A percentile compares a stretch with the other conserved stretches of the same genome.
These are phyloP conservation scores for Hippoglossus stenolepis DNA, from an alignment of 2,113 vertebrate genomes.

Conservation along the genomic window DNA sequence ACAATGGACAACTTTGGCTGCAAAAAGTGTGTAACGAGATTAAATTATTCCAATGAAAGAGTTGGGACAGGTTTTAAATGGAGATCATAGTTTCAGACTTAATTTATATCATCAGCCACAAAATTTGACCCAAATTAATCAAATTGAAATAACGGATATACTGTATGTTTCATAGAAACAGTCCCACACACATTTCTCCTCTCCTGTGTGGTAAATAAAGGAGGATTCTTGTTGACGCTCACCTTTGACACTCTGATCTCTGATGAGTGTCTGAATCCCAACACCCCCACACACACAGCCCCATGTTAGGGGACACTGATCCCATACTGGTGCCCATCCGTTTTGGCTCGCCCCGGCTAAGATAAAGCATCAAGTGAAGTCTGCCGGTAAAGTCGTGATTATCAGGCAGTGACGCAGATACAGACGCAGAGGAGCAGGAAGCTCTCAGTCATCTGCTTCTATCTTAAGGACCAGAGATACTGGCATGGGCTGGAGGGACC, in stretches of 20 bases:
- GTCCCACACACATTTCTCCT: background rate
- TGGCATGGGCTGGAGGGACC: slow-evolving; percentile 10
- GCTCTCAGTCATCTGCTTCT: slow-evolving; percentile 62
- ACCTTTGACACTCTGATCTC: slow-evolving; percentile 39
- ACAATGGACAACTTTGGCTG: no score
- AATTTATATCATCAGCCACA: no score
- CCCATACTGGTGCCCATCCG: slow-evolving; percentile 43
- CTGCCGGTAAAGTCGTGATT: slow-evolving; percentile 69
- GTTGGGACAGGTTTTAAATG: background rate
- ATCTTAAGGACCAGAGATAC: slow-evolving; percentile 75
- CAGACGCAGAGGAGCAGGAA: slow-evolving; percentile 58
- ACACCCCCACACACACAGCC: slow-evolving; percentile 22
- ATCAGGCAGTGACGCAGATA: slow-evolving; percentile 68
- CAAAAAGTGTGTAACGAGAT: no score
- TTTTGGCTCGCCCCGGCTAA: slow-evolving; percentile 51
- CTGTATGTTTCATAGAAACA: background rate
- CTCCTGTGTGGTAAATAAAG: slow-evolving; percentile 28
- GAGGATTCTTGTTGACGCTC: slow-evolving; percentile 50
- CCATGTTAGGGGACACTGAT: slow-evolving; percentile 44
- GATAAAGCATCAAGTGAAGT: slow-evolving; percentile 73
- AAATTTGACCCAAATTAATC: background rate
- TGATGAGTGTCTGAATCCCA: slow-evolving; percentile 52
- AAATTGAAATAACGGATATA: background rate
- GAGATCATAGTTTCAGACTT: background rate
- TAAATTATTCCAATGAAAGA: background rate